phyloP scores from a whole-genome alignment of 2,797 vertebrate species.

The Tragopan temminckii region DNA sequence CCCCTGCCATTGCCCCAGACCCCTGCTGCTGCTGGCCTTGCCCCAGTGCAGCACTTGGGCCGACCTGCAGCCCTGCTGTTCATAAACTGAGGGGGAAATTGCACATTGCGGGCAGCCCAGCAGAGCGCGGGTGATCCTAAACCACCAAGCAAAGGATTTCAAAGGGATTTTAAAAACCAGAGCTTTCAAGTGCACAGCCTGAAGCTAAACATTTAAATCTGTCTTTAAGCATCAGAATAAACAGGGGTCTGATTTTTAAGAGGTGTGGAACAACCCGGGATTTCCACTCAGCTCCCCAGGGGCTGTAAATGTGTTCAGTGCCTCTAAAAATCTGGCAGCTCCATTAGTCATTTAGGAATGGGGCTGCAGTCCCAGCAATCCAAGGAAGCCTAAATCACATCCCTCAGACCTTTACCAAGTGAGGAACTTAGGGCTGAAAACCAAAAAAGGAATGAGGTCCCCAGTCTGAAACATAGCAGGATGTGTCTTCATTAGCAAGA shows the following conservation, averaged over 20 bases:
- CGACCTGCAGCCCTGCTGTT: fast-evolving
- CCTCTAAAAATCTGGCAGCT: not conserved
- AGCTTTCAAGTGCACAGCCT: not conserved
- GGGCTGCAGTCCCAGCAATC: not conserved
- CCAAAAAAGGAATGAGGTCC: not conserved
- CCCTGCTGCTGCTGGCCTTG: not conserved
- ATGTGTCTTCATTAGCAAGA: not conserved
- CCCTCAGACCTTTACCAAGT: not conserved
- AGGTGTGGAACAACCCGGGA: not conserved
- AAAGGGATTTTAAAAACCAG: not conserved
- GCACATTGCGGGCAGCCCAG: not conserved
- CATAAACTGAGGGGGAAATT: not conserved
- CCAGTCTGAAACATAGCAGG: not conserved
- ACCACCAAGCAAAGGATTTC: not conserved
- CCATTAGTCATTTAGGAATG: slow-evolving; percentile 5
- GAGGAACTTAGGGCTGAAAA: not conserved
- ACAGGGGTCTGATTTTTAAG: slow-evolving; percentile 5
- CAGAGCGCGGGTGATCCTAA: not conserved
- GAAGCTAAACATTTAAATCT: slow-evolving; percentile 14
- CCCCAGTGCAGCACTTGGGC: not conserved
- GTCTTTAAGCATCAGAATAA: slow-evolving; percentile 31
- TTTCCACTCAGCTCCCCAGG: not conserved
- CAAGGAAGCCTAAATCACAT: not conserved
- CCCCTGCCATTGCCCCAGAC: not conserved
- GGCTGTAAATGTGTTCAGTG: not conserved